These are phyloP conservation scores for Anthophora plumipes DNA, from an alignment of 2,888 invertebrate genomes.

Conservation along the genomic window DNA sequence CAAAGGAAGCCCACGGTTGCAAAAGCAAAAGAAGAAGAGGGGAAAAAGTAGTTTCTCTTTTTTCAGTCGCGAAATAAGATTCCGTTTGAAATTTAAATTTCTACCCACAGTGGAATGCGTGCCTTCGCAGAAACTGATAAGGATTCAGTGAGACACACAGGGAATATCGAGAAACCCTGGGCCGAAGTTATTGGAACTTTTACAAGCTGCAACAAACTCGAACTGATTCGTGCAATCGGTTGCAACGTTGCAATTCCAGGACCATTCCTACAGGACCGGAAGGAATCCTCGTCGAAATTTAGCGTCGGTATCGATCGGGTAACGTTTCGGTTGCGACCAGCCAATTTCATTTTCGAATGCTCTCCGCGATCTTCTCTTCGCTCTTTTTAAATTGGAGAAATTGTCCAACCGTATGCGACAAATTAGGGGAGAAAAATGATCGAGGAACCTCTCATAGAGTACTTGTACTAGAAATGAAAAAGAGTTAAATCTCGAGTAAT, in stretches of 20 bases:
- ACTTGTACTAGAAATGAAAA: too few relatives aligned
- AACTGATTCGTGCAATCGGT: not conserved
- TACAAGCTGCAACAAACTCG: slow-evolving; percentile 11
- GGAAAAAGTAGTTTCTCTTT: slow-evolving; percentile 34
- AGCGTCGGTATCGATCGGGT: not conserved
- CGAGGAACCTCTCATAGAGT: too few relatives aligned
- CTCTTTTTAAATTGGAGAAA: too few relatives aligned
- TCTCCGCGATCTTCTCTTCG: not conserved
- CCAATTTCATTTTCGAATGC: not conserved
- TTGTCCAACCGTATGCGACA: too few relatives aligned
- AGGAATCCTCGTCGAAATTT: slow-evolving; percentile 3
- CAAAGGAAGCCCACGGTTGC: slow-evolving; percentile 33
- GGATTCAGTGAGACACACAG: not conserved
- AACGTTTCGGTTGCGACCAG: not conserved
- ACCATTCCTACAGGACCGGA: not conserved
- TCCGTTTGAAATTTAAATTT: slow-evolving; percentile 60
- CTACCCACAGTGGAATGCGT: slow-evolving; percentile 30
- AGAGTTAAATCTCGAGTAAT: not conserved
- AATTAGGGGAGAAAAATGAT: too few relatives aligned
- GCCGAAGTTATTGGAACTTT: slow-evolving; percentile 22
- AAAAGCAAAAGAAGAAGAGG: slow-evolving; percentile 22
- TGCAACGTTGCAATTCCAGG: not conserved
- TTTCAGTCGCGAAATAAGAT: slow-evolving; percentile 52
- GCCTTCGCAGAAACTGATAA: slow-evolving; percentile 22
- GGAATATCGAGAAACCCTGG: not conserved